Conservation (phyloP, 2,888 invertebrate genomes). For the Falcaria lacertinaria region DNA sequence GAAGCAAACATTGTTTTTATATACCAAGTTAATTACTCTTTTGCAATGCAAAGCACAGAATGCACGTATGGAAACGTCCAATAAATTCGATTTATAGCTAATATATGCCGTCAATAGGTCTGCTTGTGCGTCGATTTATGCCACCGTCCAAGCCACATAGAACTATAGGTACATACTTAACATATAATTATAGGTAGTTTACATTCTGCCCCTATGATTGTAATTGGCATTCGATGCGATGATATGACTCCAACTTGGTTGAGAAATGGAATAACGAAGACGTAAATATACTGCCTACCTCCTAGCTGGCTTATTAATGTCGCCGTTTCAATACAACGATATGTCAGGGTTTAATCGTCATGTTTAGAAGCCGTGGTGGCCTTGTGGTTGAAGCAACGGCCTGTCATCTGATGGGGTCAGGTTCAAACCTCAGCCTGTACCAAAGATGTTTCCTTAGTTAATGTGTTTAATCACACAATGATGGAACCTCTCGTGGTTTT, state of each 20-base stretch:
- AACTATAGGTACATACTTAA: constrained; percentile 12
- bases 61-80: constrained; percentile 19
- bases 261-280: neutral
- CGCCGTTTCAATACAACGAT: too few relatives aligned
- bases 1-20: constrained; percentile 2
- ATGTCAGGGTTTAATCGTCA: too few relatives aligned
- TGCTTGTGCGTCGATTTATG: constrained; percentile 36
- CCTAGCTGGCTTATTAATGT: neutral
- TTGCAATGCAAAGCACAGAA: constrained; percentile 25
- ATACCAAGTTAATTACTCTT: constrained; percentile 12
- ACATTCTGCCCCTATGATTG: constrained; percentile 17
- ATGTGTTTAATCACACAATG: too few relatives aligned
- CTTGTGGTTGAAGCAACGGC: too few relatives aligned
- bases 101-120: constrained; percentile 50
- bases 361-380: too few relatives aligned
- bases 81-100: constrained; percentile 53
- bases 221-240: constrained; percentile 25
- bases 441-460: too few relatives aligned
- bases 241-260: neutral
- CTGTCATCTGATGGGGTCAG: too few relatives aligned
- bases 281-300: neutral
- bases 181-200: constrained; percentile 18
- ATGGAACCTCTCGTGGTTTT: too few relatives aligned
- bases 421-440: too few relatives aligned
- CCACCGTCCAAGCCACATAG: constrained; percentile 20